Base-by-base conservation (phyloP, 2,113 vertebrate genomes). In the Chionodraco myersi region DNA sequence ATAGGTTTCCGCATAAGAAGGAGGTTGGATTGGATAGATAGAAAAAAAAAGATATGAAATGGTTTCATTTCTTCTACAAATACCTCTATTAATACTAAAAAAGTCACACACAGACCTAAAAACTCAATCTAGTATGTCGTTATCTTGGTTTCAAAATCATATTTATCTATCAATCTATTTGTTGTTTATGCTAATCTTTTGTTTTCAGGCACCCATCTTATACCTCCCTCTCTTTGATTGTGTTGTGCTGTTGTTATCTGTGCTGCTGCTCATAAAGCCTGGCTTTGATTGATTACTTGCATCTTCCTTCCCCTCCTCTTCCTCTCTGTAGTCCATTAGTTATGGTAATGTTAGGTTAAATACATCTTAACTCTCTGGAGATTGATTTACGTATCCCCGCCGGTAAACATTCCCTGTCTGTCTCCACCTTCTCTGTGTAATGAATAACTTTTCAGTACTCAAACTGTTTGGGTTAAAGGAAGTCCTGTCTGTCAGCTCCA, bases 331-430 rank as follows among this genome's bases (percentile, higher is more conserved):
- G 68, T 66, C 79, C 74, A 90, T 89, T 88, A 89, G 75, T 86
- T 89, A 82, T 88, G 68, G 72, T 89, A 91, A 88, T 90, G 75
- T 78, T 75, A 51, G 77, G 81, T 86, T 89, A 89, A 89, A 85
- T 67, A 85, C 85, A 79, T 86, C 79, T 86, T 82, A 80, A 90
- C 85, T 86, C 72, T 69, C 21, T 79, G 6, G 34, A 82, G 82
- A 89, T 86, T 88, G 68, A 90, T 89, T 80, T 69, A 65, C 53
- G 65, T 47, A 74, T 58, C 77, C 15, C 63, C 58, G 63, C 73
- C 82, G 52, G 3, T 77, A 79, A 74, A 70, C 60, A 81, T 44
- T 15, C 21, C 15, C 67, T 14, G 14, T 15, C 6, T 26, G 1
- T 34, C 5, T 21, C 63, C 14, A 30, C 15, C 16, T n/a, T 30